phyloP scores from a whole-genome alignment of 2,797 vertebrate genomes.

The Mico argentatus region DNA sequence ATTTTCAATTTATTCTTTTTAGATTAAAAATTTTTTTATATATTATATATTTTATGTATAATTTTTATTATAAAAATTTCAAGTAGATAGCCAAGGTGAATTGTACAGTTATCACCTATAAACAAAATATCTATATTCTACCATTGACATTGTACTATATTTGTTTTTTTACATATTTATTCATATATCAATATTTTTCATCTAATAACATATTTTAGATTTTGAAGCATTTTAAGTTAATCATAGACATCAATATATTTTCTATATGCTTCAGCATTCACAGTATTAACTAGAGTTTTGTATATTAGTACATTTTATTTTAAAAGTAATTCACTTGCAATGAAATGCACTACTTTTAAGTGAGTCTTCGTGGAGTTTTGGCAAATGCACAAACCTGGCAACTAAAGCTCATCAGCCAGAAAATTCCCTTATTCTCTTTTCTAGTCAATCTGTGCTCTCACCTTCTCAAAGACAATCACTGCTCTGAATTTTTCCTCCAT shows the following conservation, averaged over 20 bases:
- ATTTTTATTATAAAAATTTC: background rate
- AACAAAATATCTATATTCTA: background rate
- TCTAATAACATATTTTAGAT: background rate
- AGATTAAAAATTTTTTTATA: background rate
- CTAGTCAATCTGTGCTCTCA: background rate
- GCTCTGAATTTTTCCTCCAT: background rate
- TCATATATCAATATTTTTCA: background rate
- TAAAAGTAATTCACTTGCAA: conserved; percentile 1
- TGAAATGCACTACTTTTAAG: background rate
- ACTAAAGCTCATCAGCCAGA: background rate
- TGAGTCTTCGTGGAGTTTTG: background rate
- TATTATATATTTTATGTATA: background rate
- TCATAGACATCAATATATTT: background rate
- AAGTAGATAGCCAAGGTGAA: background rate
- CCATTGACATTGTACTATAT: background rate
- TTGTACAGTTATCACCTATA: background rate
- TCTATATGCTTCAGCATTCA: background rate
- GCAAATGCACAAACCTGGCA: background rate
- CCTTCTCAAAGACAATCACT: background rate
- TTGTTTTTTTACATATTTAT: background rate
- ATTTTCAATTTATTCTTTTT: background rate
- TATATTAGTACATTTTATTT: background rate
- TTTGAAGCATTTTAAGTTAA: conserved; percentile 30
- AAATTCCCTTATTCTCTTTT: background rate
- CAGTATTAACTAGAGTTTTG: background rate